These are phyloP conservation scores for Cinara cedri DNA, from an alignment of 2,888 invertebrate genomes.

Conservation along the genomic window DNA sequence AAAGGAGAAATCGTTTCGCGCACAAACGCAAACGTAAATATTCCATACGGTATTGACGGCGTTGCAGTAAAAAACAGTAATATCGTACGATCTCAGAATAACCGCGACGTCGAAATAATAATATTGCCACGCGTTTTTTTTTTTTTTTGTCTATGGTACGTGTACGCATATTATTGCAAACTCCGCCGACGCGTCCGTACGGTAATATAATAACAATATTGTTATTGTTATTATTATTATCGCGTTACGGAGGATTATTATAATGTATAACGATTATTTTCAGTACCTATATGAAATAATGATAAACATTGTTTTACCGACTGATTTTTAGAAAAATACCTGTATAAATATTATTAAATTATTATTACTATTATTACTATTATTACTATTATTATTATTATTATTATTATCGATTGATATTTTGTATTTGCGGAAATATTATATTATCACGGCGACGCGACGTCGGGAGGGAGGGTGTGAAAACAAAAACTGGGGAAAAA, in stretches of 20 bases:
- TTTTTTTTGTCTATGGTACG: no score
- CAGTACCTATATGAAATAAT: slow-evolving; percentile 21
- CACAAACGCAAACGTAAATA: no score
- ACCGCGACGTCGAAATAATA: slow-evolving; percentile 9
- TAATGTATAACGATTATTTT: slow-evolving; percentile 24
- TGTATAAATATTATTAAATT: no score
- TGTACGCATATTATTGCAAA: no score
- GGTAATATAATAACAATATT: not conserved
- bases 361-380: no score
- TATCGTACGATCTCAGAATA: slow-evolving; percentile 45
- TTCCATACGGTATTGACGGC: no score
- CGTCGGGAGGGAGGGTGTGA: no score
- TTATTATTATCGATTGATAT: slow-evolving; percentile 32
- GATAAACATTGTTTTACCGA: no score
- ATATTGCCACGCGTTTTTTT: not conserved
- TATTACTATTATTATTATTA: slow-evolving; percentile 47
- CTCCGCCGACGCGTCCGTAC: slow-evolving; percentile 4
- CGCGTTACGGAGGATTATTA: no score
- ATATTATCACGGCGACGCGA: not conserved
- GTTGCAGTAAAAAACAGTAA: no score
- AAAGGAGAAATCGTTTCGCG: no score
- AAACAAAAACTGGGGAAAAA: no score
- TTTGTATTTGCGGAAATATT: slow-evolving; percentile 21
- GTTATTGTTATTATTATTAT: slow-evolving; percentile 20
- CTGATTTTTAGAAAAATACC: slow-evolving; percentile 53